A percentile compares a stretch with the other conserved stretches of the same genome.
Conservation (phyloP, 2,888 invertebrate species). For the Scotopteryx bipunctaria region DNA sequence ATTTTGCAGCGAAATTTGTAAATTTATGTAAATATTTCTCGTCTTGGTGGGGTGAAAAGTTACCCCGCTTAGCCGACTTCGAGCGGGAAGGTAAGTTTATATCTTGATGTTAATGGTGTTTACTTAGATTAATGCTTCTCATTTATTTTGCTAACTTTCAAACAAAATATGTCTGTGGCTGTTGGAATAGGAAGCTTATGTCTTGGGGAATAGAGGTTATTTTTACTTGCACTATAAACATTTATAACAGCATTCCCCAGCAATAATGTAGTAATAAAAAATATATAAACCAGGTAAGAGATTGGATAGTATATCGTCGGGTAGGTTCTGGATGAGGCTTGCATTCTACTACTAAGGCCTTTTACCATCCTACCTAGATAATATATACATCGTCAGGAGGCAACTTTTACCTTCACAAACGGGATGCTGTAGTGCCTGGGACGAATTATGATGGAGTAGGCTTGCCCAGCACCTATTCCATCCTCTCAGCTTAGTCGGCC, state of each 20-base stretch:
- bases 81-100: constrained; percentile 37
- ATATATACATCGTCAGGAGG: no score
- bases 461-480: no score
- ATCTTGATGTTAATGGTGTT: constrained; percentile 41
- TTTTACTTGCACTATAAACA: background rate
- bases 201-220: background rate
- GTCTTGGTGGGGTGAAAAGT: constrained; percentile 75
- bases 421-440: no score
- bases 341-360: no score
- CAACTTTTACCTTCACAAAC: no score
- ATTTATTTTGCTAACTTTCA: constrained; percentile 46
- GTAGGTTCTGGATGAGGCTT: no score
- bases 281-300: no score
- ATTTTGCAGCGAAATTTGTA: constrained; percentile 79
- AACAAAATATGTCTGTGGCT: constrained; percentile 8
- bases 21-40: constrained; percentile 82
- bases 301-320: no score
- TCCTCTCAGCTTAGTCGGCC: no score
- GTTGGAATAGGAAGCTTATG: constrained; percentile 9
- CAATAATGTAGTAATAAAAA: background rate
- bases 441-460: no score
- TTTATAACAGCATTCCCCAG: background rate
- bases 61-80: constrained; percentile 48
- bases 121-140: constrained; percentile 48
- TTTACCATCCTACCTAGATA: no score